Evolutionary conservation across 1,140 invertebrate genomes (phyloP).

Genomic region (Paralvinella palmiformis): DNA sequence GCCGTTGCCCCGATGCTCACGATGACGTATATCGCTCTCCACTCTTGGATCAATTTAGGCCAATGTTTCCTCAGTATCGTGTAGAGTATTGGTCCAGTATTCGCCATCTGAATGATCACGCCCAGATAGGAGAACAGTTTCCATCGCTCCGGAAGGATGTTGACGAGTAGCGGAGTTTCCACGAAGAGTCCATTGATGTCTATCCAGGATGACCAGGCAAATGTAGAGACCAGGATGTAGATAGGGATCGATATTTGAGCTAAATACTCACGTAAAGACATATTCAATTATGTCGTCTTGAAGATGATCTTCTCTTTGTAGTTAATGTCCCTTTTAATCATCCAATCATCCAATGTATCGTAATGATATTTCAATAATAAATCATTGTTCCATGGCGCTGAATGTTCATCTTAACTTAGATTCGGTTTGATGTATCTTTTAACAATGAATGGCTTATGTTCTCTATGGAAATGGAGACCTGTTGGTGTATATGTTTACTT

Average conservation of each 20-base stretch:
- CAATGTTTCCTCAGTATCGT: conserved; percentile 52
- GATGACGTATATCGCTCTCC: conserved; percentile 62
- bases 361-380: too few species aligned
- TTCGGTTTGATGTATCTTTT: too few species aligned
- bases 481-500: too few species aligned
- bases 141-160: conserved; percentile 80
- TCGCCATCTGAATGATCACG: conserved; percentile 74
- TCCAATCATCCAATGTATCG: too few species aligned
- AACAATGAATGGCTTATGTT: too few species aligned
- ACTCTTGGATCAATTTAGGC: conserved; percentile 51
- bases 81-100: conserved; percentile 74
- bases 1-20: conserved; percentile 61
- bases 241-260: background rate
- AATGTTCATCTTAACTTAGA: too few species aligned
- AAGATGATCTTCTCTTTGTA: too few species aligned
- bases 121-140: conserved; percentile 76
- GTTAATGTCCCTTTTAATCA: too few species aligned
- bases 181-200: background rate
- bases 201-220: conserved; percentile 2
- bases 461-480: too few species aligned
- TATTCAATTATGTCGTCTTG: too few species aligned
- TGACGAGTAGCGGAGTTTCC: conserved; percentile 63
- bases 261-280: too few species aligned
- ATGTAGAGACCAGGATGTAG: background rate
- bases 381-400: too few species aligned